Conservation (phyloP, 1,140 invertebrate genomes). For the Camponotus pennsylvanicus region DNA sequence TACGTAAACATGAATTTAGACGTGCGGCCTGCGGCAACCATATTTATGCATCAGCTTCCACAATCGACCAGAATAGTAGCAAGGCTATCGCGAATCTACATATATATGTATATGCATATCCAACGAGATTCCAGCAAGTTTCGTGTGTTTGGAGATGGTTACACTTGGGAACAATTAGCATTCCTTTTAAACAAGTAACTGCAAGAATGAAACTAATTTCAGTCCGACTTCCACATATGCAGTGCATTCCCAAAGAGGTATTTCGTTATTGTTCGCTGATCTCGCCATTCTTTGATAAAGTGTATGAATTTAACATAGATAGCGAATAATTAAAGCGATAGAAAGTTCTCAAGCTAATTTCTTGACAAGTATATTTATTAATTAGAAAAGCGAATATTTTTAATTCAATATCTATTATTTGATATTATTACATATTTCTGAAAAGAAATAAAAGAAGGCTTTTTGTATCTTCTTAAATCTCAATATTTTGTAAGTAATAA, state of each 20-base stretch:
- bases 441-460: too few relatives aligned
- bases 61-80: neutral
- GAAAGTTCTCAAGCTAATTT: neutral
- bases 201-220: constrained; percentile 63
- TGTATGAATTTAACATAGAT: constrained; percentile 1
- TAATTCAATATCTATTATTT: neutral
- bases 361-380: constrained; percentile 2
- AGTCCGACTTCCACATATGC: constrained; percentile 36
- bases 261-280: constrained; percentile 28
- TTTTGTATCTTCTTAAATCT: too few relatives aligned
- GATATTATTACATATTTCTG: neutral
- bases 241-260: constrained; percentile 27
- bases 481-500: too few relatives aligned
- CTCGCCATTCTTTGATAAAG: constrained; percentile 39
- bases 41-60: constrained; percentile 54
- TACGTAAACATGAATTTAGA: constrained; percentile 56
- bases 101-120: neutral
- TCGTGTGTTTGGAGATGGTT: constrained; percentile 37
- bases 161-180: constrained; percentile 60
- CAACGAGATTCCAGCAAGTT: constrained; percentile 57
- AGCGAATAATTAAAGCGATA: constrained; percentile 22
- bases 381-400: constrained; percentile 1
- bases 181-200: constrained; percentile 61
- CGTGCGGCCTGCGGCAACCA: neutral
- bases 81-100: neutral